Base-by-base conservation (phyloP, 1,140 invertebrate species). In the Megalonaias nervosa region DNA sequence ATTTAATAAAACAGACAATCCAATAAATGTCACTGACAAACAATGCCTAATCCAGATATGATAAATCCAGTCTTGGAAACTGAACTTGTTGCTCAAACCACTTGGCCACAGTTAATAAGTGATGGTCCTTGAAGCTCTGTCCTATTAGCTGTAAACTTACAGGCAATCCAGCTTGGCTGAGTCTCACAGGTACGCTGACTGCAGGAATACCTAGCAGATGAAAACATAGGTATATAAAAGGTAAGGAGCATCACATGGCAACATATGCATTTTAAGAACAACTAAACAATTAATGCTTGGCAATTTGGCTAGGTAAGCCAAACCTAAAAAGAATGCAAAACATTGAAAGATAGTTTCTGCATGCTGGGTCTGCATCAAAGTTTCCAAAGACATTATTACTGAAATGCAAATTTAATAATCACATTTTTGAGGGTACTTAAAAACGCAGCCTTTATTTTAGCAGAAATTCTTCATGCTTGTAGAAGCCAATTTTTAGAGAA, bases 111-210 rank as follows among this genome's bases (percentile, higher is more conserved):
- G 93, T 94, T 4, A 99, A 91, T 61, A 99, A 86, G 71, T 93
- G 88, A 64, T 94, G 90, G 89, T 99, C 98, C 58, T 95, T 93
- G 70, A 96, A 93, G 79, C 92, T 92, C 23, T 94, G 94, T 2
- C 95, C 96, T 92, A 99, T 97, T n/a, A 99, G 89, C 91, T 99
- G 98, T 58, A 99, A 87, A 71, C 97, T 95, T 6, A 99, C 89
- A 0, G 98, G 98, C 60, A 99, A 88, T 3, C 94, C 94, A 71
- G 93, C 92, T n/a, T 89, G 89, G 17, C 96, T 97, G 48, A 98
- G 89, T 48, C 93, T 92, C 67, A 97, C 94, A 0, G 98, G 98
- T 75, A 99, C 89, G 64, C 94, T 96, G 4, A 99, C 89, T 5
- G 98, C 98, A 59, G 98, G 98, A 70, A 98, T 92, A 11, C 97